Evolutionary conservation across 1,140 invertebrate species (phyloP), one percentile per base, ranked within the genome.

Genomic region (Marisa cornuarietis): DNA sequence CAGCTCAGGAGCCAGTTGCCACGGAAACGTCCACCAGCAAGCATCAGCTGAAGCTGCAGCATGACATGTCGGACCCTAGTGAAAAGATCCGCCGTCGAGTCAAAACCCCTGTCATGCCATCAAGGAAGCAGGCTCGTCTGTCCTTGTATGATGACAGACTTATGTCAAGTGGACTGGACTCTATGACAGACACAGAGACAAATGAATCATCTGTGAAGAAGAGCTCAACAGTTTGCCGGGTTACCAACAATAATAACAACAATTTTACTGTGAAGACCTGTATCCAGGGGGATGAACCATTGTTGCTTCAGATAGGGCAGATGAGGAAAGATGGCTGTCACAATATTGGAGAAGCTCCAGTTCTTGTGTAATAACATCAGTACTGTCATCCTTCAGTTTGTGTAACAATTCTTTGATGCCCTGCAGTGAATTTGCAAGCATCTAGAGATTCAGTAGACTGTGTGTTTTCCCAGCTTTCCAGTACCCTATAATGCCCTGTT

Each of bases 71-170:
- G 92, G 95, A 91, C 86, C 86, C 93, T 66, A 93, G 92, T n/a
- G 91, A 84, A 13, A 87, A 93, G 68, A 88, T 96, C 22, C 94
- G 94, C 80, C 94, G 95, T 52, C 92, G 95, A 76, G 94, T 96
- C 5, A 96, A 96, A 89, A 96, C 95, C 0, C 95, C 95, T 0
- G 94, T 95, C 0, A 94, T 95, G 88, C 92, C 96, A 3, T 72
- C 72, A 16, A 94, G 94, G 0, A 91, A 92, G 18, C 14, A 52
- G 31, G 74, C 42, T 20, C 92, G 96, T 79, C 93, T 96, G 83
- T 96, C 95, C 22, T 89, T 96, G 7, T 96, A 96, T 87, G 95
- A 96, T 86, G 96, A 97, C 86, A 92, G 96, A 54, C 95, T 96
- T 92, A 97, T 96, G 95, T 68, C 76, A 20, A 51, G 76, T 2